Evolutionary conservation across 1,140 invertebrate species (phyloP).

Genomic region (Meloidogyne floridensis): DNA sequence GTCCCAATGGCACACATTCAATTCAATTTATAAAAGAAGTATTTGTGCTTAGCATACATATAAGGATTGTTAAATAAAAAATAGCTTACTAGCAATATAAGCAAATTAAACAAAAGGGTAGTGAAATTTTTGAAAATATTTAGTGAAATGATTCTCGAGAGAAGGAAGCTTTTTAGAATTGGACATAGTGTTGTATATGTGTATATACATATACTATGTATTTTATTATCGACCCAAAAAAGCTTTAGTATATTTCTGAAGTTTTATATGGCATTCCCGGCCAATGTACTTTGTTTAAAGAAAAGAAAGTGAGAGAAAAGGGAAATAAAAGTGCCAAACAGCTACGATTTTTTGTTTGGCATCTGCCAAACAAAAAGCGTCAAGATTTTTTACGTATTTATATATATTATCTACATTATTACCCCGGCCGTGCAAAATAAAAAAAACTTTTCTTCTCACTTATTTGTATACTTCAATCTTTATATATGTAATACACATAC

Average conservation of each 20-base stretch:
- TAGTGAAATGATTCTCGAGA: constrained; percentile 1
- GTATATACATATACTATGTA: background rate
- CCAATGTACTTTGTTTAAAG: background rate
- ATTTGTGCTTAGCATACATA: background rate
- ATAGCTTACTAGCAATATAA: background rate
- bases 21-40: background rate
- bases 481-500: too few species aligned
- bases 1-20: background rate
- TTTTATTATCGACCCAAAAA: background rate
- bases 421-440: too few species aligned
- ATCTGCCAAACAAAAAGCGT: background rate
- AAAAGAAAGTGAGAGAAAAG: background rate
- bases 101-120: background rate
- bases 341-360: background rate
- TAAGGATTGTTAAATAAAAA: background rate
- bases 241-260: background rate
- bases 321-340: constrained; percentile 1
- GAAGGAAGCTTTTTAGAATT: background rate
- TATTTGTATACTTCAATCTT: too few species aligned
- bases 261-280: background rate
- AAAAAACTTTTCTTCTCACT: too few species aligned
- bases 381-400: background rate
- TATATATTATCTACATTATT: background rate
- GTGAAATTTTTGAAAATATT: background rate
- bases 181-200: background rate